Evolutionary conservation across 2,797 vertebrate genomes (phyloP).

Genomic region (Sorex maritimensis): DNA sequence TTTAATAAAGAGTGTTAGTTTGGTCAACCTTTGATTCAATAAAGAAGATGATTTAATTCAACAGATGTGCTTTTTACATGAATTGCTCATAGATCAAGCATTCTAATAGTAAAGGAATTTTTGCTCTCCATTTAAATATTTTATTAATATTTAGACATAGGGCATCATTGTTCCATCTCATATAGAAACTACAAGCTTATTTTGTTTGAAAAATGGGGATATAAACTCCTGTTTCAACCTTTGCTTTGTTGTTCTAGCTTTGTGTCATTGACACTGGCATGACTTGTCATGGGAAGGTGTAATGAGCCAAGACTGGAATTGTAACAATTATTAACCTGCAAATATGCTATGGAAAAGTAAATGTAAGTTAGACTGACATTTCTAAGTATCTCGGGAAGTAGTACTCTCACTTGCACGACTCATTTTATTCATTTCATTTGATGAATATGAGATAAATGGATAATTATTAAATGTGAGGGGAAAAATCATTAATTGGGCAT

Average conservation of each 20-base stretch:
- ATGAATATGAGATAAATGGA: constrained; percentile 65
- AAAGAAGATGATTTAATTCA: constrained; percentile 39
- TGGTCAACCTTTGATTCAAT: background rate
- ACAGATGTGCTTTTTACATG: background rate
- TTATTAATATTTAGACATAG: constrained; percentile 71
- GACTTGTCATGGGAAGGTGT: constrained; percentile 88
- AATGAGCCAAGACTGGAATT: constrained; percentile 82
- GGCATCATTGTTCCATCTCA: constrained; percentile 62
- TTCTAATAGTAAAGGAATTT: constrained; percentile 22
- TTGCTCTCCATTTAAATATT: constrained; percentile 32
- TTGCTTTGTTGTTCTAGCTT: constrained; percentile 82
- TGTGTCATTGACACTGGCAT: constrained; percentile 79
- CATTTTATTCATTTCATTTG: constrained; percentile 76
- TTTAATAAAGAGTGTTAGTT: background rate
- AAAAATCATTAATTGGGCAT: constrained; percentile 83
- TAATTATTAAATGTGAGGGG: constrained; percentile 73
- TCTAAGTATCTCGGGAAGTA: constrained; percentile 77
- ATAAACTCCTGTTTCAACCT: constrained; percentile 79
- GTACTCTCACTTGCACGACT: constrained; percentile 41
- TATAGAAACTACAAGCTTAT: constrained; percentile 78
- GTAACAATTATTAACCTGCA: constrained; percentile 83
- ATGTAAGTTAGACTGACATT: constrained; percentile 68
- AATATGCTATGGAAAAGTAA: constrained; percentile 70
- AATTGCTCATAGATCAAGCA: constrained; percentile 30
- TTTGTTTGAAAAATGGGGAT: constrained; percentile 81